phyloP scores from a whole-genome alignment of 2,888 invertebrate species.

The Hanleya hanleyi region DNA sequence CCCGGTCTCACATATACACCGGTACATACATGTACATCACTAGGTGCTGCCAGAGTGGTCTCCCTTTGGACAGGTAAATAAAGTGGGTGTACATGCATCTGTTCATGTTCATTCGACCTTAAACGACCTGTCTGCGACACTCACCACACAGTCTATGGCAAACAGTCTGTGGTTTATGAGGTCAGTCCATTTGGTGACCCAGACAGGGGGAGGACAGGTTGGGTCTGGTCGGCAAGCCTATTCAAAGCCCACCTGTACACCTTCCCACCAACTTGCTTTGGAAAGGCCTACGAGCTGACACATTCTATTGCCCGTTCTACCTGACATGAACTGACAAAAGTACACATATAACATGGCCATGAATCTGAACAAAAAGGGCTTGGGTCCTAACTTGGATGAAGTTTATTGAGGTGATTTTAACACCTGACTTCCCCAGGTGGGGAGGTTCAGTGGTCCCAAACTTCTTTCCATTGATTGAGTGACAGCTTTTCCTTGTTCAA shows the following conservation, averaged over 20 bases:
- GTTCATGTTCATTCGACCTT: constrained; percentile 9
- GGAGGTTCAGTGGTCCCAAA: background rate
- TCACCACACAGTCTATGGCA: constrained; percentile 2
- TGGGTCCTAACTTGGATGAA: too few species aligned
- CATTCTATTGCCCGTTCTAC: too few species aligned
- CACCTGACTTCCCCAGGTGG: background rate
- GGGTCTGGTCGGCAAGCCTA: background rate
- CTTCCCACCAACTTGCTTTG: background rate
- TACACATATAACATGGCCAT: too few species aligned
- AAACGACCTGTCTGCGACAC: constrained; percentile 12
- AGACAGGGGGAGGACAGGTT: background rate
- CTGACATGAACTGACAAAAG: too few species aligned
- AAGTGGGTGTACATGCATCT: background rate
- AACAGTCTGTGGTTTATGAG: constrained; percentile 4
- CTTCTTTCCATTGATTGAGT: background rate
- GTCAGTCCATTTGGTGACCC: background rate
- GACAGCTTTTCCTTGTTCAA: background rate
- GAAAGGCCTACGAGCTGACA: too few species aligned
- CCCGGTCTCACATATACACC: too few species aligned
- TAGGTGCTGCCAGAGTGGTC: background rate
- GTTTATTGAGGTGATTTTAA: too few species aligned
- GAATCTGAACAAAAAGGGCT: too few species aligned
- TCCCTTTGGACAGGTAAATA: background rate
- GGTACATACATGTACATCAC: too few species aligned
- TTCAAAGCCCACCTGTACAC: background rate